Evolutionary conservation across 2,113 vertebrate species (phyloP).

Genomic region (Salvelinus namaycush): DNA sequence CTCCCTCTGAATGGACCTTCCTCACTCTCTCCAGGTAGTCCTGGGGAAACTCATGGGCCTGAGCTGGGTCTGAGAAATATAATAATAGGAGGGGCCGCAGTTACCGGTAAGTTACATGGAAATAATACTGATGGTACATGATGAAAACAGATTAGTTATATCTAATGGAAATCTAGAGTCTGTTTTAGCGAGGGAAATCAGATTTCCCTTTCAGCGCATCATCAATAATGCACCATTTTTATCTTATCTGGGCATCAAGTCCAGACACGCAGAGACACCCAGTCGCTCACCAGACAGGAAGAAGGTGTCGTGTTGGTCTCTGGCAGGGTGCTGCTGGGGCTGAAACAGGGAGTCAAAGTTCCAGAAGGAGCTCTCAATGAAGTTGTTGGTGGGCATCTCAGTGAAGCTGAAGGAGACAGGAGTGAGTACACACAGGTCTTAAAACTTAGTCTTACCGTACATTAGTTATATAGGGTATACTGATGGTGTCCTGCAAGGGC

Average conservation of each 20-base stretch:
- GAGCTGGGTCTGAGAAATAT: slow-evolving; percentile 75
- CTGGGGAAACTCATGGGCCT: slow-evolving; percentile 79
- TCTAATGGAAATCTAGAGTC: background rate
- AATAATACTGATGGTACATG: background rate
- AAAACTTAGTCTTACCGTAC: too few relatives aligned
- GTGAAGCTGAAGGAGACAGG: slow-evolving; percentile 77
- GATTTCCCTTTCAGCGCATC: too few relatives aligned
- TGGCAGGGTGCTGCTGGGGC: slow-evolving; percentile 93
- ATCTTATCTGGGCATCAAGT: background rate
- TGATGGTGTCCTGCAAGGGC: background rate
- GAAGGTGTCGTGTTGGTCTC: slow-evolving; percentile 95
- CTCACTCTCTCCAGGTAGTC: slow-evolving; percentile 88
- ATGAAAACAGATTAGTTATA: background rate
- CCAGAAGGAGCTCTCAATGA: slow-evolving; percentile 96
- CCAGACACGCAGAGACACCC: background rate
- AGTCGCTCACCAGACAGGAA: slow-evolving; percentile 81
- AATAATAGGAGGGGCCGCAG: background rate
- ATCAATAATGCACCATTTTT: too few relatives aligned
- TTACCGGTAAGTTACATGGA: background rate
- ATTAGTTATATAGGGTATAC: too few relatives aligned
- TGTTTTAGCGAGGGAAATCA: background rate
- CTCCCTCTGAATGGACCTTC: slow-evolving; percentile 86
- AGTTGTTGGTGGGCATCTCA: slow-evolving; percentile 94
- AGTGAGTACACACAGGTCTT: background rate
- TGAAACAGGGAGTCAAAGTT: slow-evolving; percentile 94